These are phyloP conservation scores for Triops longicaudatus DNA, from an alignment of 1,140 invertebrate species.

Conservation along the genomic window DNA sequence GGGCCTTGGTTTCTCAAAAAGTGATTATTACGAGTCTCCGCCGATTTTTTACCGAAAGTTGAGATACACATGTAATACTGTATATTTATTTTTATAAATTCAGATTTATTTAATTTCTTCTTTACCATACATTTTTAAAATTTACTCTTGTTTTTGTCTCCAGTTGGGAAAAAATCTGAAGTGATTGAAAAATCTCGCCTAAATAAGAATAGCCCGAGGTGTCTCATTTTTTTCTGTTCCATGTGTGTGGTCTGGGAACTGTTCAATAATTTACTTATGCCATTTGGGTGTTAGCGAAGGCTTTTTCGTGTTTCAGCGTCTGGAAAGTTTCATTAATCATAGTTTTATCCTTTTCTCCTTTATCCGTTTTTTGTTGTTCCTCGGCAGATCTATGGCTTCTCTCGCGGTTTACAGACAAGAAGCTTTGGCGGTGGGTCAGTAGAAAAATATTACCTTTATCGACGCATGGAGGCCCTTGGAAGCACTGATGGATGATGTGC, in stretches of 20 bases:
- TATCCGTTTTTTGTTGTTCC: background rate
- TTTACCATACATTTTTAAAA: no score
- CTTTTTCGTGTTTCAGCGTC: background rate
- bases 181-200: no score
- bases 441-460: conserved; percentile 9
- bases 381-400: background rate
- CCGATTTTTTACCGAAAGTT: no score
- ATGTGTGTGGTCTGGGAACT: background rate
- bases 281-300: background rate
- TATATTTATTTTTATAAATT: no score
- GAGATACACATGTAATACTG: no score
- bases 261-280: background rate
- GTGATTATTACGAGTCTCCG: no score
- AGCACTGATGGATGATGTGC: conserved; percentile 10
- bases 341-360: background rate
- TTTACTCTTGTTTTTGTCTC: no score
- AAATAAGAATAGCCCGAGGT: background rate
- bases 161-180: no score
- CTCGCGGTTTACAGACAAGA: background rate
- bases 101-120: no score
- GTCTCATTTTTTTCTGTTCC: background rate
- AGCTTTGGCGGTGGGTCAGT: background rate
- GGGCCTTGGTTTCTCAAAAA: no score
- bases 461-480: background rate
- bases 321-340: conserved; percentile 1